These are phyloP conservation scores for Drosophila orena DNA, from an alignment of 1,140 invertebrate genomes.

Conservation along the genomic window DNA sequence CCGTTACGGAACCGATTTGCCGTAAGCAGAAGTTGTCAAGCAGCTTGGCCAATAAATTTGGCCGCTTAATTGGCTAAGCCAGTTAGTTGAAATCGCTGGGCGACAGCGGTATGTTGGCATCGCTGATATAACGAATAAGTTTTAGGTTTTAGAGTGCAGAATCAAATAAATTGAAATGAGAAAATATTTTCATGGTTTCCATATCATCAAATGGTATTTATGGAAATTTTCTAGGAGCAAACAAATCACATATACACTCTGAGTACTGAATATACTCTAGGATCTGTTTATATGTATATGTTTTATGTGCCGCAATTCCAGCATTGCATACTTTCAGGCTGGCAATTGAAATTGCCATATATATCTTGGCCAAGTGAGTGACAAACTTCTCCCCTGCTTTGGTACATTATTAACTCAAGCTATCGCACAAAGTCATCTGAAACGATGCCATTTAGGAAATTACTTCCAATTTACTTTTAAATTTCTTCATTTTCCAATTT, in stretches of 20 bases:
- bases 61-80: conserved; percentile 61
- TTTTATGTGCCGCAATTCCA: not conserved
- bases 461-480: conserved; percentile 62
- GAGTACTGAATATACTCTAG: too few species aligned
- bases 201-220: too few species aligned
- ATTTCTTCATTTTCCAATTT: conserved; percentile 65
- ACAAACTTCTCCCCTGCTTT: conserved; percentile 15
- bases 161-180: too few species aligned
- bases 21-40: conserved; percentile 67
- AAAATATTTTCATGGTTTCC: too few species aligned
- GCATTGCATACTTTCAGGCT: conserved; percentile 28
- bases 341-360: conserved; percentile 17
- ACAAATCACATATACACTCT: too few species aligned
- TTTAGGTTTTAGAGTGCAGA: too few species aligned
- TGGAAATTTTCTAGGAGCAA: too few species aligned
- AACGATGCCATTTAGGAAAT: conserved; percentile 60
- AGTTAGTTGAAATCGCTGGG: conserved; percentile 10
- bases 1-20: conserved; percentile 54
- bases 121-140: not conserved
- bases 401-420: conserved; percentile 39
- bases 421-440: conserved; percentile 49
- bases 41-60: conserved; percentile 61
- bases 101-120: not conserved
- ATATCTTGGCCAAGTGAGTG: conserved; percentile 5
- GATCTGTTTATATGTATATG: not conserved